Evolutionary conservation across 2,797 vertebrate species (phyloP), one percentile per base, ranked within the genome.

Genomic region (Sphaeramia orbicularis): DNA sequence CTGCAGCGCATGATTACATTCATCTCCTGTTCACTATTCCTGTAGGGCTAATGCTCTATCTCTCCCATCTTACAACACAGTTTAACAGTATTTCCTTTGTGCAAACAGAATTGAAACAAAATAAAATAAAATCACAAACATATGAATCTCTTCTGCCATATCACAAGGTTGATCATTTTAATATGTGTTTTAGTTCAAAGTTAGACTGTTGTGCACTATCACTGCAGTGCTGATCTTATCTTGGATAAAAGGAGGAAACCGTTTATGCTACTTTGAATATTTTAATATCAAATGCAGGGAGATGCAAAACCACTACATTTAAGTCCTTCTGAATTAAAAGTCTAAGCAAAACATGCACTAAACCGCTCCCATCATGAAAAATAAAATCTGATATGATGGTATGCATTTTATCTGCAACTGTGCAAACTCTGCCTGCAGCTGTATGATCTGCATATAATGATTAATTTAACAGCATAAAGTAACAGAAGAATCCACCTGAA

Each of bases 1-100:
- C 71, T 72, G 55, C 54, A 75, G 67, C 71, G 60, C 50, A 38
- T 50, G 14, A 76, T 76, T 45, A 41, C 60, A 61, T 69, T 61
- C 24, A 69, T 66, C 41, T 63, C 12, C 47, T 77, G 75, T 19
- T 71, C 62, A 30, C 18, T 38, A 2, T 32, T 52, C 43, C 35
- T 59, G 11, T 35, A 10, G n/a, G 32, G 50, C 50, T 44, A 19
- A 50, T 30, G 56, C 62, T 56, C 60, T 45, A 61, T 52, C 56
- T 53, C 16, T 47, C 51, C 35, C 38, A 52, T 69, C 38, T 49
- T 38, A 12, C 47, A 51, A 42, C 41, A 43, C 0, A 56, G 56
- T 56, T 67, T 1, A 69, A 56, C 44, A 63, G 8, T 52, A 40
- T 9, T 42, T 44, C 9, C 37, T 42, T 62, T 50, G 51, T 19